Percentiles rank a stretch among this genome's conserved stretches.
Conservation (phyloP, 2,888 invertebrate genomes). For the Pristionchus arcanus region DNA sequence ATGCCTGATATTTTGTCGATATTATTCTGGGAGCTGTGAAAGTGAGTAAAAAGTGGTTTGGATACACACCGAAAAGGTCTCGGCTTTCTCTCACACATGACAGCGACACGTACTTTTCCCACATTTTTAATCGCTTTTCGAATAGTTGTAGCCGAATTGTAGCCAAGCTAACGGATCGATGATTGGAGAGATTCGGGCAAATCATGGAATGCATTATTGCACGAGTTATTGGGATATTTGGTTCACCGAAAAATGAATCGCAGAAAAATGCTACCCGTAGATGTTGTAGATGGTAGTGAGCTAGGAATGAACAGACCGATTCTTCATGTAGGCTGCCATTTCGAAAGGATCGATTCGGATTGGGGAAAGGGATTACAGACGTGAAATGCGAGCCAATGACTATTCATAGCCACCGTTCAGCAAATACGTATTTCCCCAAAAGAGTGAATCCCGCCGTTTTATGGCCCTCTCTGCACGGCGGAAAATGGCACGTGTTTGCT, state of each 20-base stretch:
- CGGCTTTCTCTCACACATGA: background rate
- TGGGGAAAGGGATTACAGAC: too few relatives aligned
- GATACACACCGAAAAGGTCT: background rate
- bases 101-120: background rate
- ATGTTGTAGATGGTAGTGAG: too few relatives aligned
- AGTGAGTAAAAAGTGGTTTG: background rate
- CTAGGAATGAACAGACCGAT: too few relatives aligned
- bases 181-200: background rate
- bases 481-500: background rate
- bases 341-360: too few relatives aligned
- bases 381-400: background rate
- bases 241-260: too few relatives aligned
- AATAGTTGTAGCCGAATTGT: background rate
- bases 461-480: background rate
- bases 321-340: too few relatives aligned
- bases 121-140: conserved; percentile 32
- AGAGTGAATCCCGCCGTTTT: background rate
- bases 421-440: background rate
- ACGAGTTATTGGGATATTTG: too few relatives aligned
- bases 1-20: background rate
- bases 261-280: too few relatives aligned
- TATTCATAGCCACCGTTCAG: background rate
- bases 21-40: background rate
- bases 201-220: too few relatives aligned
- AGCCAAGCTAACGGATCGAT: background rate